Conservation (phyloP, 2,113 vertebrate genomes). For the Lampris incognitus region DNA sequence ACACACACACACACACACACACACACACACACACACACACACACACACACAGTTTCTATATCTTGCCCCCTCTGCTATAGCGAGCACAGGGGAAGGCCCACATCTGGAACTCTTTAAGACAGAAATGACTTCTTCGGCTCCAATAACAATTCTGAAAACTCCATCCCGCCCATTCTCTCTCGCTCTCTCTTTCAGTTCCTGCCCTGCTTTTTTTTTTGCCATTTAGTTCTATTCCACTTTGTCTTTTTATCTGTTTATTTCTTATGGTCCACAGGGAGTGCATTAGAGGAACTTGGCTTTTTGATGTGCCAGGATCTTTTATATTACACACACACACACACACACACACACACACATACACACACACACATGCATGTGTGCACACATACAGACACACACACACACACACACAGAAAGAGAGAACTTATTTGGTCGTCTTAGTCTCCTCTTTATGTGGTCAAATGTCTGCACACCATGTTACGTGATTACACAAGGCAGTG, state of each 20-base stretch:
- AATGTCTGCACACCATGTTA: slow-evolving; percentile 50
- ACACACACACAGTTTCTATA: too few relatives aligned
- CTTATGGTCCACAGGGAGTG: slow-evolving; percentile 65
- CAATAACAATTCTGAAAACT: slow-evolving; percentile 81
- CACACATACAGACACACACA: slow-evolving; percentile 17
- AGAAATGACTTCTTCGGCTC: slow-evolving; percentile 81
- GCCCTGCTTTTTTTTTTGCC: slow-evolving; percentile 37
- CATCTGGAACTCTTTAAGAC: slow-evolving; percentile 87
- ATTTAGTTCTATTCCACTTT: slow-evolving; percentile 59
- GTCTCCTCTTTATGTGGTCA: slow-evolving; percentile 52
- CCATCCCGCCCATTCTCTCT: slow-evolving; percentile 39
- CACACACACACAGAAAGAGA: too few relatives aligned
- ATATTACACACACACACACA: slow-evolving; percentile 68
- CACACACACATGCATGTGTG: slow-evolving; percentile 26
- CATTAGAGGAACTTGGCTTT: slow-evolving; percentile 65
- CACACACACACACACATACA: slow-evolving; percentile 10
- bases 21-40: slow-evolving; percentile 5
- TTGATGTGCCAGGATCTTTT: slow-evolving; percentile 73
- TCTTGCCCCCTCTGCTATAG: not conserved
- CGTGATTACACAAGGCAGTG: slow-evolving; percentile 35
- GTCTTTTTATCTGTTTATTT: slow-evolving; percentile 78
- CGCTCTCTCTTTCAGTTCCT: slow-evolving; percentile 52
- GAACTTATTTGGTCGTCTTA: slow-evolving; percentile 51
- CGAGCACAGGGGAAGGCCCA: slow-evolving; percentile 64
- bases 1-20: not conserved